Evolutionary conservation across 2,113 vertebrate genomes (phyloP).

Genomic region (Myiozetetes cayanensis): DNA sequence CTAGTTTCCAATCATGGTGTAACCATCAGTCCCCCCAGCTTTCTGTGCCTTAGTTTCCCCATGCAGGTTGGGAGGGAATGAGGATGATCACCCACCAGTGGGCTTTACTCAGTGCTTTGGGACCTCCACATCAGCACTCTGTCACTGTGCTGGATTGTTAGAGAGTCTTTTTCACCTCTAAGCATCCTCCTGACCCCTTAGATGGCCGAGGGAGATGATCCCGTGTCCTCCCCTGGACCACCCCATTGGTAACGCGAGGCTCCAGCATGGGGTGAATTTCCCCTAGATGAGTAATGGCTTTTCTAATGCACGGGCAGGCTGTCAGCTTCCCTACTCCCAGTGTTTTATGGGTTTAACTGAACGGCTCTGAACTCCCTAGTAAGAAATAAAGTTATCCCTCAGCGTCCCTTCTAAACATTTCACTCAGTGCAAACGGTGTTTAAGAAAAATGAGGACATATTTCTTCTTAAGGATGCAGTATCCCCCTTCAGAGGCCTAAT

Average conservation of each 20-base stretch:
- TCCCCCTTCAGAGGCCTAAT: constrained; percentile 81
- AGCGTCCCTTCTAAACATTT: constrained; percentile 98
- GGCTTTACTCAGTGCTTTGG: not conserved
- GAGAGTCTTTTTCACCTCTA: not conserved
- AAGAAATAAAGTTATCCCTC: constrained; percentile 99
- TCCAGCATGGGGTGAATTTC: constrained; percentile 61
- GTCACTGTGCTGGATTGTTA: not conserved
- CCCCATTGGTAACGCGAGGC: constrained; percentile 27
- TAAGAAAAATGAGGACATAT: constrained; percentile 94
- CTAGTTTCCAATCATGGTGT: not conserved
- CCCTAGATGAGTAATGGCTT: constrained; percentile 85
- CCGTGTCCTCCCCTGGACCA: constrained; percentile 6
- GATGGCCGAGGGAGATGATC: constrained; percentile 4
- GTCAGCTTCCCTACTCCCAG: constrained; percentile 80
- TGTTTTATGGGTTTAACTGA: constrained; percentile 97
- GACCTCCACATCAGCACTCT: not conserved
- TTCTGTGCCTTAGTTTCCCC: not conserved
- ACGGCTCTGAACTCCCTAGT: constrained; percentile 98
- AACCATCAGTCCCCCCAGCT: not conserved
- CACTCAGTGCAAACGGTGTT: constrained; percentile 97
- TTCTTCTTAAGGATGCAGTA: constrained; percentile 89
- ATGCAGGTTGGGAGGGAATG: not conserved
- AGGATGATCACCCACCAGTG: not conserved
- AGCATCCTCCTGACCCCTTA: not conserved
- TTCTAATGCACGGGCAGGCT: constrained; percentile 85